Percentiles rank a stretch among this genome's conserved stretches.
These are phyloP conservation scores for Elegia similella DNA, from an alignment of 2,888 invertebrate genomes.

Conservation along the genomic window DNA sequence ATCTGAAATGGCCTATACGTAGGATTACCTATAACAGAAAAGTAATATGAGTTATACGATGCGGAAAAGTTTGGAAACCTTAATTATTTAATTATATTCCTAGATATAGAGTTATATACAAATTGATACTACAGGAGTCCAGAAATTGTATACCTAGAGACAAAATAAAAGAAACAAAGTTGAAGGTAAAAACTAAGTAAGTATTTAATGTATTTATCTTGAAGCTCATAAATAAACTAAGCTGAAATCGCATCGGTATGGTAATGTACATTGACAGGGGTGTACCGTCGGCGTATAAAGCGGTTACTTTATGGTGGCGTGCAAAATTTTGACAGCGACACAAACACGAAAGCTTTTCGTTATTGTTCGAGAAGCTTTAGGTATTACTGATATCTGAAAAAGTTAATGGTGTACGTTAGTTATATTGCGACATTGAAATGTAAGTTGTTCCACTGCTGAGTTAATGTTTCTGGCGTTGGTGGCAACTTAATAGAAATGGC, in stretches of 20 bases:
- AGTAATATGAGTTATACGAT: no score
- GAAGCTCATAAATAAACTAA: slow-evolving; percentile 8
- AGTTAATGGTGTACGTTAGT: neutral
- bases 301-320: slow-evolving; percentile 27
- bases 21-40: no score
- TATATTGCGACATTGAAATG: no score
- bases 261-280: slow-evolving; percentile 12
- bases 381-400: neutral
- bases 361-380: neutral
- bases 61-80: no score
- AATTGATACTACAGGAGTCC: no score
- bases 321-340: slow-evolving; percentile 24
- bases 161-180: neutral
- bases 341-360: slow-evolving; percentile 5
- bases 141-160: no score
- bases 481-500: no score
- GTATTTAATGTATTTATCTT: slow-evolving; percentile 4
- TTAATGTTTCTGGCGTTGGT: no score
- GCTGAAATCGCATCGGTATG: slow-evolving; percentile 4
- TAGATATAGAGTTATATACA: no score
- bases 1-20: no score
- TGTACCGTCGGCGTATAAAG: slow-evolving; percentile 24
- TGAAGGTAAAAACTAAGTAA: neutral
- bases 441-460: no score
- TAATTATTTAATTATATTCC: no score